Evolutionary conservation across 2,888 invertebrate species (phyloP), one percentile per base, ranked within the genome.

Genomic region (Herminia tarsipennalis): DNA sequence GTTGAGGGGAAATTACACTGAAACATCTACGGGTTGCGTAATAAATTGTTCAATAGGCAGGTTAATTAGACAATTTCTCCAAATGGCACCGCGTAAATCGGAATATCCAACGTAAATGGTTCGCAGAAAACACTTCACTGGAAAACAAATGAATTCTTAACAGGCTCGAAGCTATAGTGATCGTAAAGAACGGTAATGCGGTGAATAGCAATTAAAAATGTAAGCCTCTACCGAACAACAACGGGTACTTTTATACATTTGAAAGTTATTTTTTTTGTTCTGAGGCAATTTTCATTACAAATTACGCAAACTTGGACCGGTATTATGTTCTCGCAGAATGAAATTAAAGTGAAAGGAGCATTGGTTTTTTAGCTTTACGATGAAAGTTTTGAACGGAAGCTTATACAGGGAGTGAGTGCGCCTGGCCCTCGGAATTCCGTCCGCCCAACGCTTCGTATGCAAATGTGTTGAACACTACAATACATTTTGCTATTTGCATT

Each of bases 11-110:
- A 81, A 83, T 82, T 81, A 79, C 84, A 69, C 55, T 59, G 72
- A 78, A 72, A 71, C 70, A 74, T 77, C 71, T 71, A 70, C 73
- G 74, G 79, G 73, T 67, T 76, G 74, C 54, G 78, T 77, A 78
- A 86, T 86, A 88, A 86, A 86, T 86, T 80, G 78, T 77, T 75
- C 74, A 77, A 86, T 83, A 81, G 86, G 82, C 83, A 85, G 86
- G 86, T 86, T 86, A 86, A 88, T 88, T 86, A 86, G 82, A 83
- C 83, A 77, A 78, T 83, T 83, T 74, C 82, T 78, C 71, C 69
- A 75, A 84, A 86, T 80, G 78, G 78, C 71, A 67, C 68, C 69
- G 64, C 78, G 76, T 80, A 78, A 84, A 83, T 79, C 77, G 81
- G 65, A 80, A 80, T 71, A 62, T 70, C 67, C 70, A 59, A 68